Evolutionary conservation across 2,888 invertebrate genomes (phyloP).

Genomic region (Chrysolina oricalcia): DNA sequence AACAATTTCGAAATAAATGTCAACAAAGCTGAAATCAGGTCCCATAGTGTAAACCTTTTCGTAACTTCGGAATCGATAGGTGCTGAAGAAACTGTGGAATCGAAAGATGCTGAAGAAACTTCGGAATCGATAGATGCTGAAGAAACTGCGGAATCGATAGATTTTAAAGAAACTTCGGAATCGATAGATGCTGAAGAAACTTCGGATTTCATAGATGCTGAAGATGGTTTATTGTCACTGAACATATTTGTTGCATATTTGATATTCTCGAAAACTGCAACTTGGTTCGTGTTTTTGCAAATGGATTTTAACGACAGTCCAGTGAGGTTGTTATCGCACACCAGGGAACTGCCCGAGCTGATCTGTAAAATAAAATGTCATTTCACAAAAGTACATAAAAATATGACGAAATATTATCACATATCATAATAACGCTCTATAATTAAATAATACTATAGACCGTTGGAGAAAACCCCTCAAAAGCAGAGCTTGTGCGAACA

Average conservation of each 20-base stretch:
- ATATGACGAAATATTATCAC: neutral
- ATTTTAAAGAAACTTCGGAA: too few relatives aligned
- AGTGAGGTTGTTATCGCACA: conserved; percentile 42
- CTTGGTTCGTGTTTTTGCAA: conserved; percentile 35
- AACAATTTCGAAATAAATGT: neutral
- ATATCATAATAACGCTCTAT: too few relatives aligned
- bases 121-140: too few relatives aligned
- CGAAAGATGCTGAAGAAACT: too few relatives aligned
- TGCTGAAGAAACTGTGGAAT: too few relatives aligned
- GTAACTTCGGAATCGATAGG: neutral
- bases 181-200: too few relatives aligned
- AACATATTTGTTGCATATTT: conserved; percentile 12
- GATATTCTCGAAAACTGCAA: conserved; percentile 41
- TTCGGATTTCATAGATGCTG: too few relatives aligned
- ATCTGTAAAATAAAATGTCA: conserved; percentile 36
- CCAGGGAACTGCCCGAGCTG: conserved; percentile 43
- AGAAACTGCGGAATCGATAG: too few relatives aligned
- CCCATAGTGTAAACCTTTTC: neutral
- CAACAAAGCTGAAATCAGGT: neutral
- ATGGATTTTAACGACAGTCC: conserved; percentile 39
- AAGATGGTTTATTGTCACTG: neutral
- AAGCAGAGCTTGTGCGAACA: too few relatives aligned
- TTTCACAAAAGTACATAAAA: neutral
- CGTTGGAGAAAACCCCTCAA: too few relatives aligned
- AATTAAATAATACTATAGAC: too few relatives aligned